Percentiles rank a stretch among this genome's conserved stretches.
Evolutionary conservation across 1,140 invertebrate genomes (phyloP).

Genomic region (Sitobion miscanthi): DNA sequence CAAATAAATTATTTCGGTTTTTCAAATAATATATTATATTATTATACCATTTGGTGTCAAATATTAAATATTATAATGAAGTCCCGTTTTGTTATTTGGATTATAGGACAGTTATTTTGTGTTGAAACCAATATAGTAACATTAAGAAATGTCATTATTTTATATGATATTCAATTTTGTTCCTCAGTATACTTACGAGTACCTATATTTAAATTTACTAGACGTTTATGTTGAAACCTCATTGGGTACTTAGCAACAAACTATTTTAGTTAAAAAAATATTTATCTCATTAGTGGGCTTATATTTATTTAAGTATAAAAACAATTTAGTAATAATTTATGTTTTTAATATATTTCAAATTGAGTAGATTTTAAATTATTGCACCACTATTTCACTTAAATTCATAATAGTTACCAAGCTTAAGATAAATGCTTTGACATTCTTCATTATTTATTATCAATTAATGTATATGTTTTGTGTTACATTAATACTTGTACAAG

Average conservation of each 20-base stretch:
- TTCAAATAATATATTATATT: neutral
- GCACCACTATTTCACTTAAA: conserved; percentile 20
- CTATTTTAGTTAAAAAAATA: neutral
- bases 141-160: neutral
- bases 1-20: neutral
- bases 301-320: neutral
- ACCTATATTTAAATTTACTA: neutral
- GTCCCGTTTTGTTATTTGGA: neutral
- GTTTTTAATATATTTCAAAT: neutral
- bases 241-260: neutral
- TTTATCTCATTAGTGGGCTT: neutral
- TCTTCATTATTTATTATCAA: conserved; percentile 26
- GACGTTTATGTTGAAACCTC: neutral
- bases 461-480: conserved; percentile 6
- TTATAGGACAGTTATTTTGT: neutral
- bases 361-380: conserved; percentile 23
- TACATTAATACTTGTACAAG: neutral
- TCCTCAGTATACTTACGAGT: neutral
- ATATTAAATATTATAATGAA: neutral
- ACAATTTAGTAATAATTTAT: conserved; percentile 6
- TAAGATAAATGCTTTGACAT: conserved; percentile 10
- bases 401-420: conserved; percentile 40
- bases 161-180: neutral
- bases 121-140: neutral
- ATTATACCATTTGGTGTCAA: neutral